phyloP scores from a whole-genome alignment of 2,797 vertebrate genomes.

The Heterohyrax brucei region DNA sequence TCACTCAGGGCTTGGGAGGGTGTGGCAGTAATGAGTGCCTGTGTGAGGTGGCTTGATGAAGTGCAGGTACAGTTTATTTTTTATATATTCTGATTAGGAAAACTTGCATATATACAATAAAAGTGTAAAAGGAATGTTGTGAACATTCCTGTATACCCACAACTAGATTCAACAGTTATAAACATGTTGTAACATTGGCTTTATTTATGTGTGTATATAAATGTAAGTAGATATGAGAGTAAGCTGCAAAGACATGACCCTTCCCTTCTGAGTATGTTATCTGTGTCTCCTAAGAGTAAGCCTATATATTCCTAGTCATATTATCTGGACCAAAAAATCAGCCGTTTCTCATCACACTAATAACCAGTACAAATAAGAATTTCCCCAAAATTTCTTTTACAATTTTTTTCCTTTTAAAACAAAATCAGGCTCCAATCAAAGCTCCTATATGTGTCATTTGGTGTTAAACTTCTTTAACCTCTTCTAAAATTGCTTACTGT shows the following conservation, averaged over 20 bases:
- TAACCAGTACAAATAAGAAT: background rate
- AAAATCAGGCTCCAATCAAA: background rate
- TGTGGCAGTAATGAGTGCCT: background rate
- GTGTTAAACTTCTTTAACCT: conserved; percentile 37
- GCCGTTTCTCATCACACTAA: background rate
- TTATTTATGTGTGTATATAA: conserved; percentile 9
- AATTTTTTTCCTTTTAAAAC: background rate
- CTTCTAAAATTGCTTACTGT: background rate
- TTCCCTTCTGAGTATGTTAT: conserved; percentile 18
- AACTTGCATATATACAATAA: conserved; percentile 44
- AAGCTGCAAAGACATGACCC: background rate
- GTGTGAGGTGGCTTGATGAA: background rate
- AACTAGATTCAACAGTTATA: background rate
- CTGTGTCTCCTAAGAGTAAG: background rate
- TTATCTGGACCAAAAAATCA: background rate
- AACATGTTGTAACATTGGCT: background rate
- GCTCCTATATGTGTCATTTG: conserved; percentile 8
- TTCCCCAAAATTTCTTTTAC: background rate
- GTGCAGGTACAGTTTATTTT: background rate
- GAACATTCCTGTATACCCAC: background rate
- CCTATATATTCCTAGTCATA: background rate
- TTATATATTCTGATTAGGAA: conserved; percentile 31
- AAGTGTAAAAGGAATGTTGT: background rate
- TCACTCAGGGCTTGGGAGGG: background rate
- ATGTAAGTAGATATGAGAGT: conserved; percentile 14